Percentiles rank a stretch among this genome's conserved stretches.
Conservation (phyloP, 2,797 vertebrate species). For the Martes flavigula region DNA sequence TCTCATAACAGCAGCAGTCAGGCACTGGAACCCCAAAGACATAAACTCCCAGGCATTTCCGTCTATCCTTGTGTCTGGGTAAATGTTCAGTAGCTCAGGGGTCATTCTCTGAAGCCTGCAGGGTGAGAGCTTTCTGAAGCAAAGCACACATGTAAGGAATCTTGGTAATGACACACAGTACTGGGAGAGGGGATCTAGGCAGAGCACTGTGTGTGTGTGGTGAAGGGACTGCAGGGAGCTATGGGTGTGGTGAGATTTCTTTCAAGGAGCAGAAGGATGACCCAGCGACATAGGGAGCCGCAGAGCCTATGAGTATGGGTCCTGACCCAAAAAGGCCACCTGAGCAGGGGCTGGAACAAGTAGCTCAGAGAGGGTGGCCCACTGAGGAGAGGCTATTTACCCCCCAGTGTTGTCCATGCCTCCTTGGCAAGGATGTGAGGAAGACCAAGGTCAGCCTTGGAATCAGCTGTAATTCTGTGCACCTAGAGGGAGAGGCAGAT, state of each 20-base stretch:
- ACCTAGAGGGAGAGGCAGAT: accelerated
- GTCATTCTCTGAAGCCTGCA: too few relatives aligned
- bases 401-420: not conserved
- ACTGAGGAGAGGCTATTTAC: not conserved
- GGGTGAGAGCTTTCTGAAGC: not conserved
- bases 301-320: not conserved
- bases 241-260: not conserved
- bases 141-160: not conserved
- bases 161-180: not conserved
- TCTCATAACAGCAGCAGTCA: not conserved
- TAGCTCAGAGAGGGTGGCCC: not conserved
- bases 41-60: not conserved
- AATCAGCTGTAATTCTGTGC: not conserved
- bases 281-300: not conserved
- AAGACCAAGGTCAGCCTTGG: not conserved
- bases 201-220: not conserved
- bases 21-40: not conserved
- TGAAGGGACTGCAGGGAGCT: not conserved
- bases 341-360: not conserved
- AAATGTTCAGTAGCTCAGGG: not conserved
- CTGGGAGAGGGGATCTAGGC: not conserved
- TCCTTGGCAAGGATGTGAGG: not conserved
- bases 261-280: not conserved
- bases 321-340: not conserved
- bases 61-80: not conserved